phyloP scores from a whole-genome alignment of 37 sponge, comb jelly and placozoan genomes.

The Tethya wilhelma region DNA sequence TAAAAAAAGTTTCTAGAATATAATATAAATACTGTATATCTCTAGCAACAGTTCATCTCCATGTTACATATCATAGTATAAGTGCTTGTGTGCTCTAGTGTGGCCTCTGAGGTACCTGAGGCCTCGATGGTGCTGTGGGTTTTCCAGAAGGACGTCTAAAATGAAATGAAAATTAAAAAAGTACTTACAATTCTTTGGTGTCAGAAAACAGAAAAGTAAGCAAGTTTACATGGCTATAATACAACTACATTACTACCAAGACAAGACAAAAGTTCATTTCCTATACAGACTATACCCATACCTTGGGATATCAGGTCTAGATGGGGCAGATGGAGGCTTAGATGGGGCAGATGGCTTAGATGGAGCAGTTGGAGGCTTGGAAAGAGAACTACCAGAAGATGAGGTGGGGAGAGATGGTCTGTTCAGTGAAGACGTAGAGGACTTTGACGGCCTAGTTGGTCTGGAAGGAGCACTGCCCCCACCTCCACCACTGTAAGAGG shows the following conservation, averaged over 20 bases:
- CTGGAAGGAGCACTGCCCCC: neutral
- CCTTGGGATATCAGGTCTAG: slow-evolving; percentile 42
- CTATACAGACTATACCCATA: no score
- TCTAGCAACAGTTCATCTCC: no score
- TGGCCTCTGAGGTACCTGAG: slow-evolving; percentile 46
- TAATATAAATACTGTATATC: no score
- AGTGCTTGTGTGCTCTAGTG: neutral
- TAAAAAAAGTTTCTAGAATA: no score
- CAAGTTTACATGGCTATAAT: no score
- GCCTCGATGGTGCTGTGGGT: slow-evolving; percentile 28
- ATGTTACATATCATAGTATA: neutral
- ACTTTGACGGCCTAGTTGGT: slow-evolving; percentile 5
- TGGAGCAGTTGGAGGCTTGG: slow-evolving; percentile 7
- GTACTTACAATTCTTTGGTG: neutral
- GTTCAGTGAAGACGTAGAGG: slow-evolving; percentile 25
- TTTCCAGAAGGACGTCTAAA: slow-evolving; percentile 17
- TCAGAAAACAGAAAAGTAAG: no score
- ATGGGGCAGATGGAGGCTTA: slow-evolving; percentile 2
- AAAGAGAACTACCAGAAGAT: neutral
- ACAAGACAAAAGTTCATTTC: no score
- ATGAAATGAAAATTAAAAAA: neutral
- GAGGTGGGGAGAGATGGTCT: slow-evolving; percentile 19
- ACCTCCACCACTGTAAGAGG: slow-evolving; percentile 6
- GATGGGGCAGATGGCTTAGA: neutral
- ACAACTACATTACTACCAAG: no score